phyloP scores from a whole-genome alignment of 1,140 invertebrate genomes.

The Conus ventricosus region DNA sequence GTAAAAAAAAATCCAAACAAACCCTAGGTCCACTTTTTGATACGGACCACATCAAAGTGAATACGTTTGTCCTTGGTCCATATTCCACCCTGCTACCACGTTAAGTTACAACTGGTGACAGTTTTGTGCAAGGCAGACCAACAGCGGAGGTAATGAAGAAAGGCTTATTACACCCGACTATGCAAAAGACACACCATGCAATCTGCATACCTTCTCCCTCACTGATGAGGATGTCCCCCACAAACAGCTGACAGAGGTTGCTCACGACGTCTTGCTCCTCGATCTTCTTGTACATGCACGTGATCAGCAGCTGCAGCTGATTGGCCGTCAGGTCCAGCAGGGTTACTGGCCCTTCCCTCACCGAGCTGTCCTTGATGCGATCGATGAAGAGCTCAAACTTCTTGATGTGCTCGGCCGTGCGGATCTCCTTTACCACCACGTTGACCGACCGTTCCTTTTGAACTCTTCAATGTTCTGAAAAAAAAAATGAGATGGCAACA shows the following conservation, averaged over 20 bases:
- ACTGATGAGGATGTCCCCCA: conserved; percentile 27
- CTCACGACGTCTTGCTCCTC: background rate
- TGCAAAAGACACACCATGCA: too few relatives aligned
- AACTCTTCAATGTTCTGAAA: conserved; percentile 14
- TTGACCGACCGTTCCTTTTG: background rate
- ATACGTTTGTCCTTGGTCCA: too few relatives aligned
- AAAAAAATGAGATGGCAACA: background rate
- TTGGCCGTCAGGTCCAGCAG: conserved; percentile 36
- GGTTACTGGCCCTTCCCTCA: conserved; percentile 47
- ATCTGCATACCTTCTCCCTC: conserved; percentile 38
- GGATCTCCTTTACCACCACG: conserved; percentile 22
- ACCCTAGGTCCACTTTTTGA: too few relatives aligned
- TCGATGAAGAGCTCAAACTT: conserved; percentile 33
- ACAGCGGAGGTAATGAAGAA: too few relatives aligned
- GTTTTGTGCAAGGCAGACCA: too few relatives aligned
- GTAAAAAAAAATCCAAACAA: too few relatives aligned
- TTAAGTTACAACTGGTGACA: too few relatives aligned
- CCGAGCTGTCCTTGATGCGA: conserved; percentile 34
- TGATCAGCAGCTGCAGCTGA: conserved; percentile 27
- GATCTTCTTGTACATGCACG: conserved; percentile 25
- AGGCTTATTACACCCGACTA: too few relatives aligned
- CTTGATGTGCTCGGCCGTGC: conserved; percentile 27
- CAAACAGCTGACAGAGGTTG: conserved; percentile 21
- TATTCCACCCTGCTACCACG: too few relatives aligned
- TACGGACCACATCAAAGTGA: too few relatives aligned